Conservation (phyloP, 2,797 vertebrate species). For the Anguilla anguilla region DNA sequence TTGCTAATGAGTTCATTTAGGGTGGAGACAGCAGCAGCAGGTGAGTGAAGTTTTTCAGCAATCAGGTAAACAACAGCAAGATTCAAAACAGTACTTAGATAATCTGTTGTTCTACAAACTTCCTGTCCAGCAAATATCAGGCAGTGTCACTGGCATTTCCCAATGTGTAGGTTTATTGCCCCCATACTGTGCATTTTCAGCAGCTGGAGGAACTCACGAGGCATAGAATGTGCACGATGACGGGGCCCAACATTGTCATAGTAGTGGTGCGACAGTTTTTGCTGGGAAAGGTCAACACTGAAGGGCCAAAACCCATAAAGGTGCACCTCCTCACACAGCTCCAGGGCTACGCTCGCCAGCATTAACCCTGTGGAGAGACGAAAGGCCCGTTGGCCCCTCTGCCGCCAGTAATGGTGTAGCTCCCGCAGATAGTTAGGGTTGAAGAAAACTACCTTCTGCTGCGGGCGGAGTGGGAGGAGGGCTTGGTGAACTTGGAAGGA, state of each 20-base stretch:
- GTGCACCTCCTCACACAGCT: slow-evolving; percentile 77
- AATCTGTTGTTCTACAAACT: background rate
- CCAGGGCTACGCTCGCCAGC: slow-evolving; percentile 66
- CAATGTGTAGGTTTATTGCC: background rate
- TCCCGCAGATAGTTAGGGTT: background rate
- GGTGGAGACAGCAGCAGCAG: no score
- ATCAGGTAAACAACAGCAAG: background rate
- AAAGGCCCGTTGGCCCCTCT: background rate
- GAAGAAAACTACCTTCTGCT: slow-evolving; percentile 12
- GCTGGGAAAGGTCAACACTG: slow-evolving; percentile 67
- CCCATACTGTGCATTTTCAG: background rate
- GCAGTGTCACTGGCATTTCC: background rate
- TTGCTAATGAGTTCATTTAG: no score
- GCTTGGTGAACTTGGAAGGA: background rate
- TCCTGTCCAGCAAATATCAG: background rate
- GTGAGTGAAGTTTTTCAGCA: no score
- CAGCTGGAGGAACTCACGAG: slow-evolving; percentile 71
- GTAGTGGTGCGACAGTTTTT: slow-evolving; percentile 77
- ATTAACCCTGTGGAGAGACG: slow-evolving; percentile 11
- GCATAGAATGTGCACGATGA: slow-evolving; percentile 76
- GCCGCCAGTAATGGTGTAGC: slow-evolving; percentile 3
- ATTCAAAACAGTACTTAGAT: background rate
- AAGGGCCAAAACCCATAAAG: slow-evolving; percentile 83
- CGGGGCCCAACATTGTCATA: slow-evolving; percentile 76
- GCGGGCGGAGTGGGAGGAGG: background rate